A percentile compares a stretch with the other conserved stretches of the same genome.
Conservation (phyloP, 2,797 vertebrate species). For the Notolabrus celidotus region DNA sequence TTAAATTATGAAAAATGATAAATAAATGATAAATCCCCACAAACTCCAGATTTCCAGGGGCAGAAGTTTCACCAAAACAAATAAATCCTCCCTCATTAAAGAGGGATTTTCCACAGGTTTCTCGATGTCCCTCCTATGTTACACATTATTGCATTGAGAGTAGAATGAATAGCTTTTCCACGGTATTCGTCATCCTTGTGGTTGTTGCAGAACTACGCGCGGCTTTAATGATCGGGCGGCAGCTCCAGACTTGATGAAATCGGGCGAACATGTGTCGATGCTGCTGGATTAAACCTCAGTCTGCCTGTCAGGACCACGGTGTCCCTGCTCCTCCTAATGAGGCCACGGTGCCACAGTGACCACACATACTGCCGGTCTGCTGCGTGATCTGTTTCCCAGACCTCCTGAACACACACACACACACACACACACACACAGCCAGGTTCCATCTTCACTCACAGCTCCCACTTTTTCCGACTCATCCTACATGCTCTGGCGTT, state of each 20-base stretch:
- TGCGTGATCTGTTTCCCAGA: constrained; percentile 84
- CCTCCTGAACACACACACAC: constrained; percentile 51
- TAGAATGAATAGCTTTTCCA: constrained; percentile 60
- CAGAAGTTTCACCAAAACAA: too few species aligned
- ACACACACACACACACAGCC: constrained; percentile 36
- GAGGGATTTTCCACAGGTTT: not conserved
- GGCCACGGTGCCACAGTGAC: constrained; percentile 75
- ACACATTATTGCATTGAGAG: constrained; percentile 38
- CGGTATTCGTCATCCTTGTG: constrained; percentile 56
- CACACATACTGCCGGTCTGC: constrained; percentile 79
- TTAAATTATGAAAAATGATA: too few species aligned
- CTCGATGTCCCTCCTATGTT: constrained; percentile 1
- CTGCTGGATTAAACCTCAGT: constrained; percentile 59
- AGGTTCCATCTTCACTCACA: constrained; percentile 70
- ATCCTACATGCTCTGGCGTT: constrained; percentile 76
- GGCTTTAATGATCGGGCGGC: constrained; percentile 62
- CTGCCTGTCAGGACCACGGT: constrained; percentile 61
- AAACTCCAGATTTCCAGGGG: too few species aligned
- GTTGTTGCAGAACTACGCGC: constrained; percentile 55
- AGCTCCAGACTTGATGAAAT: constrained; percentile 66
- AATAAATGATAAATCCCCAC: too few species aligned
- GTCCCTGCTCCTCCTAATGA: constrained; percentile 74
- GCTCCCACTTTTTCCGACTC: constrained; percentile 77
- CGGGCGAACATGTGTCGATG: constrained; percentile 70
- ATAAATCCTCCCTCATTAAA: too few species aligned